These are phyloP conservation scores for Catagonus wagneri DNA, from an alignment of 2,113 vertebrate genomes.

Conservation along the genomic window DNA sequence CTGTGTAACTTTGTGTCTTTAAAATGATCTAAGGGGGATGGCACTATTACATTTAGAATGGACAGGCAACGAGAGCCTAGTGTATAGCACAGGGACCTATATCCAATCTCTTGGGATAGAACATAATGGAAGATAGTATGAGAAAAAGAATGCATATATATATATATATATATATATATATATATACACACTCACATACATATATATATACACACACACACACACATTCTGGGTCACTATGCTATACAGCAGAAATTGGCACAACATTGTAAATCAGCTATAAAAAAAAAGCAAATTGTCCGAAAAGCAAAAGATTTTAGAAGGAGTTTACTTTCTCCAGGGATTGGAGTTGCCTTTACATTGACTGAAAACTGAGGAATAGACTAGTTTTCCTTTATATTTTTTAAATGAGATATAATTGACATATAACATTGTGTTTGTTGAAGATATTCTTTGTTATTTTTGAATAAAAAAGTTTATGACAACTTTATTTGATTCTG, in stretches of 20 bases:
- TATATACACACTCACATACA: too few species aligned
- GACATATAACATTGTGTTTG: not conserved
- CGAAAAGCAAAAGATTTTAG: not conserved
- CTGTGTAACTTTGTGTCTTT: conserved; percentile 9
- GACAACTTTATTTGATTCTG: not conserved
- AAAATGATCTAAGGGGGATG: not conserved
- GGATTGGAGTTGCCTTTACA: not conserved
- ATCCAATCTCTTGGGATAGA: too few species aligned
- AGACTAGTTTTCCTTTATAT: not conserved
- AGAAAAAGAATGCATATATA: too few species aligned
- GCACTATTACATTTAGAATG: not conserved
- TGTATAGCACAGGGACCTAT: too few species aligned
- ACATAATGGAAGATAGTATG: too few species aligned
- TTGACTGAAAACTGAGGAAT: not conserved
- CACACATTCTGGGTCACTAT: too few species aligned
- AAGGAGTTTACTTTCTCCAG: not conserved
- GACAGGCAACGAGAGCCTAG: too few species aligned
- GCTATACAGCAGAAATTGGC: too few species aligned
- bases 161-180: too few species aligned
- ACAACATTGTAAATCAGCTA: too few species aligned
- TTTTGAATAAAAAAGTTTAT: not conserved
- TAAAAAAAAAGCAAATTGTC: not conserved
- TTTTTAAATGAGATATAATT: not conserved
- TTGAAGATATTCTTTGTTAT: not conserved
- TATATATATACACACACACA: too few species aligned